Percentiles rank a stretch among this genome's conserved stretches.
phyloP scores from a whole-genome alignment of 2,888 invertebrate genomes.

The Xiphydria camelus region DNA sequence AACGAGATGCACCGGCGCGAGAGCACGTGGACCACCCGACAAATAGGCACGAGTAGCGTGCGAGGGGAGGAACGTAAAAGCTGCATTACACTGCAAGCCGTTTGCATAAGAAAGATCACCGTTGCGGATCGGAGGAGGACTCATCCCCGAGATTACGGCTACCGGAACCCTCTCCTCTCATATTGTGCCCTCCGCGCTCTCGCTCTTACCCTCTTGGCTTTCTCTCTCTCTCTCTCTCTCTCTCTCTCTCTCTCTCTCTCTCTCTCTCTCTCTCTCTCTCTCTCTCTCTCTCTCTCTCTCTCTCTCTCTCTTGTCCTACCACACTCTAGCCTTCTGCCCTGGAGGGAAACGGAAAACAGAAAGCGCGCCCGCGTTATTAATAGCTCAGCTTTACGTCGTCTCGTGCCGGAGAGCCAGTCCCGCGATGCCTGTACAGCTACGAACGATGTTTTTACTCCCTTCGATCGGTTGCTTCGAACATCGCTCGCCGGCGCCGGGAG shows the following conservation, averaged over 20 bases:
- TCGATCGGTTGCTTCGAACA: no score
- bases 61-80: no score
- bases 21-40: no score
- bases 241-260: conserved; percentile 2
- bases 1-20: no score
- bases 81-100: conserved; percentile 24
- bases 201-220: background rate
- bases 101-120: conserved; percentile 29
- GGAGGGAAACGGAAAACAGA: background rate
- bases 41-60: no score
- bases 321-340: background rate
- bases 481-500: no score
- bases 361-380: conserved; percentile 8
- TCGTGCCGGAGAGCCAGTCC: background rate
- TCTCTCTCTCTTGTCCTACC: conserved; percentile 2
- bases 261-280: background rate
- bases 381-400: conserved; percentile 3
- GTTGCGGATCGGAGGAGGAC: conserved; percentile 23
- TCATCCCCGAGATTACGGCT: conserved; percentile 22
- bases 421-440: no score
- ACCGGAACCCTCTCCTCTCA: no score
- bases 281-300: conserved; percentile 1
- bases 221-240: background rate
- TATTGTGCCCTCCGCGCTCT: no score
- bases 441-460: no score